Conservation (phyloP, 2,797 vertebrate genomes). For the Crax fasciolata region DNA sequence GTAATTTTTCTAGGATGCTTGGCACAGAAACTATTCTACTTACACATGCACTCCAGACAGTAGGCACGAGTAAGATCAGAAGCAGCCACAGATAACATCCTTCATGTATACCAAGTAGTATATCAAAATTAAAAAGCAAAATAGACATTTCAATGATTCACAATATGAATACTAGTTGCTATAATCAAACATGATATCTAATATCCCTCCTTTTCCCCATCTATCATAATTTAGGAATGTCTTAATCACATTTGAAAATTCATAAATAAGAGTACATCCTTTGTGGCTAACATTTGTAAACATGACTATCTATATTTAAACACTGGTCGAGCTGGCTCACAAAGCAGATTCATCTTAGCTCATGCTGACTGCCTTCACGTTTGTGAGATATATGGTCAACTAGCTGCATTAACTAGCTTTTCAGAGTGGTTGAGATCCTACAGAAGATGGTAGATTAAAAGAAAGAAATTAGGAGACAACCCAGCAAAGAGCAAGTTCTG, state of each 20-base stretch:
- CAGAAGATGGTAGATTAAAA: not conserved
- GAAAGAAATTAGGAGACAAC: not conserved
- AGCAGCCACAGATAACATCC: not conserved
- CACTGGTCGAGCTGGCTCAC: not conserved
- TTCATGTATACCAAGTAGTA: not conserved
- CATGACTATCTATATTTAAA: not conserved
- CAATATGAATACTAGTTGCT: not conserved
- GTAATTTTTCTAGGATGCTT: constrained; percentile 15
- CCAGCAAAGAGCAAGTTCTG: not conserved
- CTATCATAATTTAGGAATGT: not conserved
- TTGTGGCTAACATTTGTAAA: not conserved
- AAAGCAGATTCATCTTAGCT: not conserved
- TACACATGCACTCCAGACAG: not conserved
- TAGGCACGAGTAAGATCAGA: not conserved
- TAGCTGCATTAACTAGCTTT: not conserved
- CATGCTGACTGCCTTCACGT: not conserved
- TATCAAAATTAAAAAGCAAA: not conserved
- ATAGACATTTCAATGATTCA: not conserved
- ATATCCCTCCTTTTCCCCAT: not conserved
- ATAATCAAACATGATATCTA: not conserved
- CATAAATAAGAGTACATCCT: not conserved
- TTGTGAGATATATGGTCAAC: not conserved
- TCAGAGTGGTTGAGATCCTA: not conserved
- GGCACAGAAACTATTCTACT: not conserved
- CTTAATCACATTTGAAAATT: not conserved